Evolutionary conservation across 2,113 vertebrate genomes (phyloP), one percentile per base, ranked within the genome.

Genomic region (Cranoglanis bouderius): DNA sequence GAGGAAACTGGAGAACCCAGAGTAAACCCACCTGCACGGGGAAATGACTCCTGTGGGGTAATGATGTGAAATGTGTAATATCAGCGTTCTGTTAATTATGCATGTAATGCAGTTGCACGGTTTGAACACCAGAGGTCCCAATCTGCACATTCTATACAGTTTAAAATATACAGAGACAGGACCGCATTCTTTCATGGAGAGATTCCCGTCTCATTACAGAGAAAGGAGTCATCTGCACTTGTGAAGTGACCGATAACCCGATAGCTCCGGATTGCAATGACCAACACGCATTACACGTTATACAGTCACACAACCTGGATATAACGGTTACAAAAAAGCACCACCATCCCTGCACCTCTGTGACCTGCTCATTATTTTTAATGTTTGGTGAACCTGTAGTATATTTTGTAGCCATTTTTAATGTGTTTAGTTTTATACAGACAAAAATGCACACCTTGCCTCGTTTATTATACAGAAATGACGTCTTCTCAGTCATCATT

Each of bases 111-210:
- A 81, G 77, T 81, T 40, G 55, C 81, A 83, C 0, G 7, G 24
- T 43, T 83, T 26, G 21, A 61, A 61, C 81, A 83, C 18, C 21
- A 83, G 81, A 83, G 81, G 81, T 40, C 81, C 35, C 38, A 3
- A 3, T 83, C 21, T 43, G 81, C 35, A 61, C 81, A 40, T 83
- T 21, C 32, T 43, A 12, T 4, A 57, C 16, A 81, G 49, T 32
- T 81, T 2, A 53, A 53, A 35, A 32, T 78, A 4, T 14, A 77
- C 10, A 29, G 74, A 38, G 65, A 38, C 3, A 0, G 21, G 8
- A 7, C 18, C 0, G 4, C 1, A 6, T 51, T 51, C 24, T n/a
- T n/a, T 18, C 26, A 51, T 0, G 7, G 74, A 77, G 74, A 49
- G 29, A n/a, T 16, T n/a, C 12, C 74, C 0, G 13, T 18, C 13